Conservation (phyloP, 1,140 invertebrate species). For the Atta colombica region DNA sequence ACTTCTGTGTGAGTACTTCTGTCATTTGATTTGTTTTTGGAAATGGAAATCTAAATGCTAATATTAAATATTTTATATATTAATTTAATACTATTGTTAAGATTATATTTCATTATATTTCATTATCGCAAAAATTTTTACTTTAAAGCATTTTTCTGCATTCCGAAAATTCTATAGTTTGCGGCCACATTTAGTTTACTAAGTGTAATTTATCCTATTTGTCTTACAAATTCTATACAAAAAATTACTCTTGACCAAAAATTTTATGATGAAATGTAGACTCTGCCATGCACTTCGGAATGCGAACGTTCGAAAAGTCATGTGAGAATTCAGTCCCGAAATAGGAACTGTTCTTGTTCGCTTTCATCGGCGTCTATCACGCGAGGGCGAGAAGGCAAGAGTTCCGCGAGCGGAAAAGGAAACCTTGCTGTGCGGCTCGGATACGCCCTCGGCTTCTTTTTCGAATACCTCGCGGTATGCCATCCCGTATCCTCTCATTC, state of each 20-base stretch:
- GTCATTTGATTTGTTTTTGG: neutral
- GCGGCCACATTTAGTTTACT: neutral
- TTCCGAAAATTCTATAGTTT: neutral
- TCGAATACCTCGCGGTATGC: constrained; percentile 28
- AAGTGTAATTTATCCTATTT: neutral
- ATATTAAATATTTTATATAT: no score
- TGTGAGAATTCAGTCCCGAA: constrained; percentile 33
- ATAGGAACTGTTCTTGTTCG: constrained; percentile 4
- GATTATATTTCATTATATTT: neutral
- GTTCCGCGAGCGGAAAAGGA: constrained; percentile 31
- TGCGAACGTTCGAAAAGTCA: neutral
- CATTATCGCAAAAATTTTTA: neutral
- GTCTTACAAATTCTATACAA: neutral
- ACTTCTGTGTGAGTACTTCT: neutral
- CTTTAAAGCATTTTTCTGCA: neutral
- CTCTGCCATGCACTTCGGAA: neutral
- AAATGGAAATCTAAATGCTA: neutral
- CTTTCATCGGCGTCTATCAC: constrained; percentile 16
- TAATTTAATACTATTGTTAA: no score
- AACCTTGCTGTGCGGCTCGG: neutral
- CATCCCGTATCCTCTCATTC: constrained; percentile 14
- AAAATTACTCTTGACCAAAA: neutral
- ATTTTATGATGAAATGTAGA: neutral
- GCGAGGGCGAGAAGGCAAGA: constrained; percentile 8
- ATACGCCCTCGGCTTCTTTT: constrained; percentile 56